These are phyloP conservation scores for Lasiurus cinereus DNA, from an alignment of 2,113 vertebrate species.

Conservation along the genomic window DNA sequence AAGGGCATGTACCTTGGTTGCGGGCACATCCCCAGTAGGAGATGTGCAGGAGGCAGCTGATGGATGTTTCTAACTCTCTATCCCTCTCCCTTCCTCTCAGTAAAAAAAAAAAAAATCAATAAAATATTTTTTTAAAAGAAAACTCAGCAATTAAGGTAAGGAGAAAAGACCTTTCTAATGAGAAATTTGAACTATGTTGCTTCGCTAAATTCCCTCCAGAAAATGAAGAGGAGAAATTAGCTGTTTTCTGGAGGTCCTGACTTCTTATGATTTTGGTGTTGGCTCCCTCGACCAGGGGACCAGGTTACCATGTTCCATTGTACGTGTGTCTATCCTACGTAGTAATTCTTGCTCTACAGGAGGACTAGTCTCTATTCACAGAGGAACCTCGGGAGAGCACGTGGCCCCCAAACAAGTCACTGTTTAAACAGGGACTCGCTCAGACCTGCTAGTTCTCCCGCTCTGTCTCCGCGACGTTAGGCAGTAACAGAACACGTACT, in stretches of 20 bases:
- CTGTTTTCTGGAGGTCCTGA: not conserved
- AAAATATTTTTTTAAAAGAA: too few species aligned
- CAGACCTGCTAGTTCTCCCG: not conserved
- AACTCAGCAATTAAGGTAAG: not conserved
- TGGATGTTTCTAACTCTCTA: too few species aligned
- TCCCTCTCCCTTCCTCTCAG: too few species aligned
- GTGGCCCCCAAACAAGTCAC: not conserved
- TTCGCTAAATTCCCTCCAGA: not conserved
- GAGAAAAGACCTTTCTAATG: not conserved
- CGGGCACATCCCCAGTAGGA: too few species aligned
- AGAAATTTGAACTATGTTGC: not conserved
- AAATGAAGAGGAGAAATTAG: not conserved
- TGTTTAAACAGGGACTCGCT: not conserved
- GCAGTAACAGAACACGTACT: accelerated
- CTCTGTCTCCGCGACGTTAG: not conserved
- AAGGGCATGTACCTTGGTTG: too few species aligned
- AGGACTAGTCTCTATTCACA: not conserved
- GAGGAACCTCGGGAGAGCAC: not conserved
- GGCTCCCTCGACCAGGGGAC: not conserved
- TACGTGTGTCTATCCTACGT: not conserved
- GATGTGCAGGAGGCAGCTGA: too few species aligned
- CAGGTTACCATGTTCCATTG: not conserved
- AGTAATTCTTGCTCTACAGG: not conserved
- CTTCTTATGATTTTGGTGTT: not conserved
- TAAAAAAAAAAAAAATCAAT: too few species aligned